Percentiles rank a stretch among this genome's conserved stretches.
Conservation (phyloP, 2,797 vertebrate species). For the Rhincodon typus region DNA sequence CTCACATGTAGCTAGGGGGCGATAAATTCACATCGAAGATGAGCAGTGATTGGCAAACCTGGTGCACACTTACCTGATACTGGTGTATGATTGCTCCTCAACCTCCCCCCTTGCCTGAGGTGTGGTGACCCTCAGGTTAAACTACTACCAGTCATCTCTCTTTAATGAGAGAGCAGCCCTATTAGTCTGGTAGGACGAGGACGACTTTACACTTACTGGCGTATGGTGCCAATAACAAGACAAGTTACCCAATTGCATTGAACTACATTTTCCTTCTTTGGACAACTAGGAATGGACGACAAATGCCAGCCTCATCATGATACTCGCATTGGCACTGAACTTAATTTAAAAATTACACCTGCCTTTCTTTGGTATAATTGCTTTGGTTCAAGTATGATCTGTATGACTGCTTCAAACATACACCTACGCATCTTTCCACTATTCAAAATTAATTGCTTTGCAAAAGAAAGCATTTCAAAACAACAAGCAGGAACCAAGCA, state of each 20-base stretch:
- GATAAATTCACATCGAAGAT: too few species aligned
- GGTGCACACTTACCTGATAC: too few species aligned
- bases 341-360: background rate
- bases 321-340: background rate
- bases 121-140: too few species aligned
- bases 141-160: too few species aligned
- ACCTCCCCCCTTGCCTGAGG: too few species aligned
- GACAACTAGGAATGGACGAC: background rate
- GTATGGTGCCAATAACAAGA: too few species aligned
- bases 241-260: background rate
- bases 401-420: background rate
- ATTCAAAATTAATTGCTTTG: slow-evolving; percentile 3
- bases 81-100: background rate
- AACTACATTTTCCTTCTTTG: background rate
- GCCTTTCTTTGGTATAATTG: background rate
- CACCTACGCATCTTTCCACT: background rate
- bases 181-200: too few species aligned
- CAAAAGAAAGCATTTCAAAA: background rate
- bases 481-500: background rate
- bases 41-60: too few species aligned
- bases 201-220: too few species aligned
- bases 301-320: background rate
- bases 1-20: too few species aligned
- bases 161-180: too few species aligned
- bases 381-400: background rate